Evolutionary conservation across 2,113 vertebrate species (phyloP).

Genomic region (Neotoma lepida): DNA sequence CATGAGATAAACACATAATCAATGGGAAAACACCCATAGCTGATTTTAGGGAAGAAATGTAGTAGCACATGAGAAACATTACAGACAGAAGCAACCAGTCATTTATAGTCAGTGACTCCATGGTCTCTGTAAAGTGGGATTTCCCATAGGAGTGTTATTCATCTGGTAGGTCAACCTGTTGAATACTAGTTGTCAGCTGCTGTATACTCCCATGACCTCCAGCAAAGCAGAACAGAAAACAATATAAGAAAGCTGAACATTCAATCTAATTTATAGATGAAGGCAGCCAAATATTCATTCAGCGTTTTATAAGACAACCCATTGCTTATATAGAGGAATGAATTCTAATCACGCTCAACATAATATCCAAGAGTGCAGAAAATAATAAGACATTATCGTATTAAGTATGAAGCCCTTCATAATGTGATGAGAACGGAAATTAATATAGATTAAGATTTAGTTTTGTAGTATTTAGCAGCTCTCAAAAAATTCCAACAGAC

Average conservation of each 20-base stretch:
- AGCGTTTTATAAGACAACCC: neutral
- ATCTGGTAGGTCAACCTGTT: no score
- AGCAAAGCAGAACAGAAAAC: neutral
- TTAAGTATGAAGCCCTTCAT: neutral
- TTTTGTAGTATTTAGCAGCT: neutral
- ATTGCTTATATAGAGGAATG: neutral
- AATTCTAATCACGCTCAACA: neutral
- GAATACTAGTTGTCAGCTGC: no score
- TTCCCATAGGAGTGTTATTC: no score
- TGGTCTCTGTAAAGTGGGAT: no score
- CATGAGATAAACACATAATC: no score
- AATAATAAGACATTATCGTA: neutral
- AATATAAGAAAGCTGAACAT: neutral
- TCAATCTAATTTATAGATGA: neutral
- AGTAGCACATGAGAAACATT: no score
- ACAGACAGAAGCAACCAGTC: no score
- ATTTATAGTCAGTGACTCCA: no score
- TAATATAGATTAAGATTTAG: neutral
- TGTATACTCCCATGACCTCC: no score
- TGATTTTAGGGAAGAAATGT: no score
- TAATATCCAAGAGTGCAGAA: neutral
- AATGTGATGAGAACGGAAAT: neutral
- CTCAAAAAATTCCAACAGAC: neutral
- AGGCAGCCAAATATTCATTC: neutral
- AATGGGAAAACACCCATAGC: no score